Evolutionary conservation across 2,113 vertebrate genomes (phyloP).

Genomic region (Pelecanoides urinatrix): DNA sequence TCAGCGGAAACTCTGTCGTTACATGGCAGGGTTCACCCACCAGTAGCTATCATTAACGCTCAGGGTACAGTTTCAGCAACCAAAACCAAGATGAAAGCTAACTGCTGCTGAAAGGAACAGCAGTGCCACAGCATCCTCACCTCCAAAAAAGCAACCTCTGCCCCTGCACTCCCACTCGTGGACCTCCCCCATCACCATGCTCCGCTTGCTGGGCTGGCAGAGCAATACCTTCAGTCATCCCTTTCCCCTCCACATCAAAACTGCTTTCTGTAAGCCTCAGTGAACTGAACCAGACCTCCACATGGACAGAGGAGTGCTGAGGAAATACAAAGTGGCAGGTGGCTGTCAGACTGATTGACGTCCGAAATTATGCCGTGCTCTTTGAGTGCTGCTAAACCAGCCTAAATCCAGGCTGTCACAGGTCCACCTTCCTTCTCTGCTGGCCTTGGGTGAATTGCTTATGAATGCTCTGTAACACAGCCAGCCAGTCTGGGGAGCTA

Average conservation of each 20-base stretch:
- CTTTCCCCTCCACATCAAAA: not conserved
- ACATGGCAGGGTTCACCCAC: not conserved
- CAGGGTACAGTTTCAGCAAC: not conserved
- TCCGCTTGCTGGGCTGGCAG: not conserved
- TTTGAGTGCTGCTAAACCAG: not conserved
- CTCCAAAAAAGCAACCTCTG: not conserved
- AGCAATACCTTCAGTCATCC: accelerated
- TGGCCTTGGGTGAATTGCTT: not conserved
- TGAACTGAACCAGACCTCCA: not conserved
- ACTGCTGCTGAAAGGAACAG: not conserved
- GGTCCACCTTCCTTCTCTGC: not conserved
- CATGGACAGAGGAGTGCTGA: not conserved
- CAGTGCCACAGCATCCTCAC: not conserved
- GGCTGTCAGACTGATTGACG: not conserved
- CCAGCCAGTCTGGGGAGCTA: not conserved
- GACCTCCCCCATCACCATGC: not conserved
- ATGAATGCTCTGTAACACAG: not conserved
- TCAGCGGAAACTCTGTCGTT: not conserved
- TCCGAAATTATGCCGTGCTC: accelerated
- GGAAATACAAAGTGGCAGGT: not conserved
- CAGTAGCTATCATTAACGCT: not conserved
- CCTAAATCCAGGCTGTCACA: not conserved
- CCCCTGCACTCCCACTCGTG: accelerated
- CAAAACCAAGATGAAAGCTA: constrained; percentile 5
- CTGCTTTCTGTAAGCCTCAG: not conserved